Percentiles rank a stretch among this genome's conserved stretches.
Evolutionary conservation across 2,888 invertebrate genomes (phyloP).

Genomic region (Oegoconia quadripuncta): DNA sequence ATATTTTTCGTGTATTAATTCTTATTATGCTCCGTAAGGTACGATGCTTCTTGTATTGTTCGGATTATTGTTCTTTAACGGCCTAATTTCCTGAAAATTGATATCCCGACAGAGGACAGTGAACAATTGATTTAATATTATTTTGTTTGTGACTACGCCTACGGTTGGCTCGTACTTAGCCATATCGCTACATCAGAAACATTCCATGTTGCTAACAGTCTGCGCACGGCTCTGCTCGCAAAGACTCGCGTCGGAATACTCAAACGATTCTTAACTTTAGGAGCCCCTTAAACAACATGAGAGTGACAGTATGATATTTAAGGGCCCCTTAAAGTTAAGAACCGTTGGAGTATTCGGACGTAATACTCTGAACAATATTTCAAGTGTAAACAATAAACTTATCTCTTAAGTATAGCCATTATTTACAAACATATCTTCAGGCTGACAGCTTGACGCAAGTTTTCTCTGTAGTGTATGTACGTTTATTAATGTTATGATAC

Average conservation of each 20-base stretch:
- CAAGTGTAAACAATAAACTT: constrained; percentile 58
- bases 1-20: constrained; percentile 64
- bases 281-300: no score
- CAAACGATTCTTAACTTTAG: no score
- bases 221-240: not conserved
- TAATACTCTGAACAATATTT: constrained; percentile 70
- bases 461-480: constrained; percentile 76
- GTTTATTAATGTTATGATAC: constrained; percentile 71
- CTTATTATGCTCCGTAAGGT: constrained; percentile 51
- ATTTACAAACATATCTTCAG: constrained; percentile 72
- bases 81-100: constrained; percentile 18
- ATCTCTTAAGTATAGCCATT: constrained; percentile 71
- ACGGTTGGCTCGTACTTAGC: no score
- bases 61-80: constrained; percentile 56
- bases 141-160: no score
- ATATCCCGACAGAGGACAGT: not conserved
- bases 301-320: no score
- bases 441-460: constrained; percentile 74
- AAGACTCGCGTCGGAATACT: no score
- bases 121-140: not conserved
- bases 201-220: constrained; percentile 66
- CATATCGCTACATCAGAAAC: constrained; percentile 52
- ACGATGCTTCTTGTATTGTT: constrained; percentile 64
- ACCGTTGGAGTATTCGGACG: no score
- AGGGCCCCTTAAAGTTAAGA: constrained; percentile 35